Conservation (phyloP, 2,888 invertebrate species). For the Cantharis lateralis region DNA sequence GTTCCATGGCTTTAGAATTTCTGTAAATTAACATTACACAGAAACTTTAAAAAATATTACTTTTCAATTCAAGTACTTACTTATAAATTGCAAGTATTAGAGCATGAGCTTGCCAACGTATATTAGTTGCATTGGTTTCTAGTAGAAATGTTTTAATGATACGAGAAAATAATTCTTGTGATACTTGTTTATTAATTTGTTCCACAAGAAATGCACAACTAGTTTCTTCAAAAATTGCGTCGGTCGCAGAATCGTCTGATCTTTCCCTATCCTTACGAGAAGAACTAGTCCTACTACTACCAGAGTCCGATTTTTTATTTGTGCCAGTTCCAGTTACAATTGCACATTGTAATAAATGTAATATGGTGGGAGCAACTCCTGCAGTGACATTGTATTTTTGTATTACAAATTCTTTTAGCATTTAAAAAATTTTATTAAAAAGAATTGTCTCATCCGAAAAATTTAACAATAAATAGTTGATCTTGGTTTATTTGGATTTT, state of each 20-base stretch:
- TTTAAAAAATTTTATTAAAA: not conserved
- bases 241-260: conserved; percentile 69
- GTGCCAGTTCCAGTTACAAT: conserved; percentile 66
- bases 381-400: not conserved
- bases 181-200: conserved; percentile 70
- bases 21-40: conserved; percentile 48
- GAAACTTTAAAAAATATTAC: not conserved
- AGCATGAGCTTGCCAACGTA: conserved; percentile 95
- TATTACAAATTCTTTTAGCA: conserved; percentile 27
- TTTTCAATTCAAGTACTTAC: conserved; percentile 53
- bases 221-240: conserved; percentile 69
- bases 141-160: conserved; percentile 90
- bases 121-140: conserved; percentile 89
- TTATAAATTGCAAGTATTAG: conserved; percentile 82
- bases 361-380: conserved; percentile 84
- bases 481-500: too few species aligned
- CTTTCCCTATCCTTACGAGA: conserved; percentile 66
- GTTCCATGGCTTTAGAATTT: conserved; percentile 77
- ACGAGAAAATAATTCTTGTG: conserved; percentile 66
- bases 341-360: conserved; percentile 88
- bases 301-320: conserved; percentile 33
- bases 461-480: too few species aligned
- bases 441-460: too few species aligned
- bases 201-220: conserved; percentile 71
- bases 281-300: conserved; percentile 34